phyloP scores from a whole-genome alignment of 1,140 invertebrate species.

The Heliconius nattereri region DNA sequence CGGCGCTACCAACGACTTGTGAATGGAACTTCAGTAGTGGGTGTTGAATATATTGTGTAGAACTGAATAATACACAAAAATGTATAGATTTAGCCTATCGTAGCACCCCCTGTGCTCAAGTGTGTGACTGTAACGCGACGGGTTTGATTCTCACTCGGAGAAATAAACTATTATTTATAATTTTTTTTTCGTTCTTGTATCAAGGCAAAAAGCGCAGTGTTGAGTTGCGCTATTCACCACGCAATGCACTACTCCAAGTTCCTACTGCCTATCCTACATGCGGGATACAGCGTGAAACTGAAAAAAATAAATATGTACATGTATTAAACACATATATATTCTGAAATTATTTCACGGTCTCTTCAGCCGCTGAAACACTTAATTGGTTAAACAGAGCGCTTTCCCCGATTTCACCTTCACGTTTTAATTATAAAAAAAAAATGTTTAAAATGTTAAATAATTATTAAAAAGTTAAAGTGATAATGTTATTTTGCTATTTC shows the following conservation, averaged over 20 bases:
- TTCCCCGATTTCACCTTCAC: background rate
- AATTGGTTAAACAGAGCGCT: background rate
- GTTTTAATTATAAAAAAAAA: constrained; percentile 2
- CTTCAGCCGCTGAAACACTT: constrained; percentile 2
- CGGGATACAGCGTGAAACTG: too few species aligned
- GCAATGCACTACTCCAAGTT: too few species aligned
- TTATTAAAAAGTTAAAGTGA: background rate
- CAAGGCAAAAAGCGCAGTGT: too few species aligned
- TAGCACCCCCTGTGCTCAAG: too few species aligned
- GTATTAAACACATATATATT: background rate
- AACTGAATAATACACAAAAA: background rate
- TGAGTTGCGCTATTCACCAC: too few species aligned
- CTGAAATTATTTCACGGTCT: constrained; percentile 5
- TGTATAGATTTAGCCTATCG: too few species aligned
- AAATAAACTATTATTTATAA: too few species aligned
- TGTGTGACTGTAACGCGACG: too few species aligned
- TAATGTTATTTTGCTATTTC: background rate
- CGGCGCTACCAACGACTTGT: constrained; percentile 20
- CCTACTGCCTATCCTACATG: too few species aligned
- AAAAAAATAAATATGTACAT: background rate
- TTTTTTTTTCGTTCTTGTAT: too few species aligned
- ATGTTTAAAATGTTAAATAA: background rate
- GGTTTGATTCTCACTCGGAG: too few species aligned
- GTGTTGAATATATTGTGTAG: constrained; percentile 29
- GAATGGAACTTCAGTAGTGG: constrained; percentile 34